These are phyloP conservation scores for Halcyon smyrnensis DNA, from an alignment of 2,797 vertebrate species.

Conservation along the genomic window DNA sequence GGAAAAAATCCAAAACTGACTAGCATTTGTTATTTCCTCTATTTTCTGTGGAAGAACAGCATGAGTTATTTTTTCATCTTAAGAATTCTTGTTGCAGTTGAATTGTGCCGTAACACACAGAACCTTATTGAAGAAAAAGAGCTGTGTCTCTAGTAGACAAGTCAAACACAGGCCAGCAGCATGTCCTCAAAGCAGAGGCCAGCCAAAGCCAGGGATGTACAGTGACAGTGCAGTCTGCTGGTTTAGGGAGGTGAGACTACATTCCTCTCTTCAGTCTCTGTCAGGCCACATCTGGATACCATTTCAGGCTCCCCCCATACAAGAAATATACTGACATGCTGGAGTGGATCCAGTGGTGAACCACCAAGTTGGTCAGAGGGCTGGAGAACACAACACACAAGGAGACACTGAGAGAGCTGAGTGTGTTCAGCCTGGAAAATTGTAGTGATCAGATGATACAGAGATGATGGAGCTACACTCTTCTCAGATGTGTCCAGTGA, in stretches of 20 bases:
- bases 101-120: background rate
- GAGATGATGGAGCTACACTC: background rate
- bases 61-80: background rate
- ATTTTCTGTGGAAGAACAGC: background rate
- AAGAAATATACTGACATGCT: background rate
- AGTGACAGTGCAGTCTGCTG: background rate
- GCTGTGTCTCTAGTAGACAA: background rate
- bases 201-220: background rate
- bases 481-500: background rate
- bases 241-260: background rate
- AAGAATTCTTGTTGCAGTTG: background rate
- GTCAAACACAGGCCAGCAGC: accelerated
- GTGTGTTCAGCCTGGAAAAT: background rate
- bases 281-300: background rate
- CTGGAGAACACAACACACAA: background rate
- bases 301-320: background rate
- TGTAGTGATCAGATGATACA: background rate
- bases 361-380: background rate
- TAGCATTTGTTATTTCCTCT: background rate
- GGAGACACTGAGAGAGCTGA: background rate
- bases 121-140: background rate
- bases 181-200: no score
- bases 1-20: background rate
- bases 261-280: background rate
- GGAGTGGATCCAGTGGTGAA: background rate